These are phyloP conservation scores for Acanthisitta chloris DNA, from an alignment of 2,113 vertebrate species.

Conservation along the genomic window DNA sequence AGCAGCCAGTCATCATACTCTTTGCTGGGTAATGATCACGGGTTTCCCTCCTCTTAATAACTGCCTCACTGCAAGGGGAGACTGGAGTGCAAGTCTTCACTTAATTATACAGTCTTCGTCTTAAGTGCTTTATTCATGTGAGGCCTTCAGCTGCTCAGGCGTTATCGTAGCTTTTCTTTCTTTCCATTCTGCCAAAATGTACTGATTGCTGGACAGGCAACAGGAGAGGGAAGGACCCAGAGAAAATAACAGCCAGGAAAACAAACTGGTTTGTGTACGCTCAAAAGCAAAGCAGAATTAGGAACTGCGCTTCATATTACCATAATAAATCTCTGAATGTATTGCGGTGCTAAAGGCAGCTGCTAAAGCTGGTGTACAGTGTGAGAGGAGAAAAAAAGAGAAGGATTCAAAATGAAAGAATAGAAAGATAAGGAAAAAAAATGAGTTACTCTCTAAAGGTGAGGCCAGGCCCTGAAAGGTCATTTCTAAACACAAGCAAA, in stretches of 20 bases:
- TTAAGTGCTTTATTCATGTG: slow-evolving; percentile 65
- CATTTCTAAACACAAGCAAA: background rate
- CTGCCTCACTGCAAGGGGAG: slow-evolving; percentile 58
- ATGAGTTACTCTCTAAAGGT: background rate
- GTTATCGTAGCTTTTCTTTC: background rate
- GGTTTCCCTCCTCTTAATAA: slow-evolving; percentile 76
- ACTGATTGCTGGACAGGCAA: slow-evolving; percentile 6
- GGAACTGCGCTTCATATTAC: background rate
- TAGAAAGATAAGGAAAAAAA: background rate
- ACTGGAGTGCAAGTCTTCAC: slow-evolving; percentile 40
- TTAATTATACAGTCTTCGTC: slow-evolving; percentile 74
- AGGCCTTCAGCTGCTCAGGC: slow-evolving; percentile 34
- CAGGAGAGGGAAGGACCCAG: background rate
- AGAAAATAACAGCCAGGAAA: background rate
- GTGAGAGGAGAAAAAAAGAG: background rate
- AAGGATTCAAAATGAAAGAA: background rate
- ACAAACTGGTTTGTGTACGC: background rate
- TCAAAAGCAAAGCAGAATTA: background rate
- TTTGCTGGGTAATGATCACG: slow-evolving; percentile 86
- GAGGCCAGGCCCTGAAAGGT: background rate
- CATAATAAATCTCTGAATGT: background rate
- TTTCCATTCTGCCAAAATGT: background rate
- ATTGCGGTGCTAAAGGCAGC: background rate
- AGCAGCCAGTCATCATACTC: slow-evolving; percentile 82
- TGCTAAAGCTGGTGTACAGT: background rate